Conservation (phyloP, 2,113 vertebrate genomes). For the Psilopogon haemacephalus region DNA sequence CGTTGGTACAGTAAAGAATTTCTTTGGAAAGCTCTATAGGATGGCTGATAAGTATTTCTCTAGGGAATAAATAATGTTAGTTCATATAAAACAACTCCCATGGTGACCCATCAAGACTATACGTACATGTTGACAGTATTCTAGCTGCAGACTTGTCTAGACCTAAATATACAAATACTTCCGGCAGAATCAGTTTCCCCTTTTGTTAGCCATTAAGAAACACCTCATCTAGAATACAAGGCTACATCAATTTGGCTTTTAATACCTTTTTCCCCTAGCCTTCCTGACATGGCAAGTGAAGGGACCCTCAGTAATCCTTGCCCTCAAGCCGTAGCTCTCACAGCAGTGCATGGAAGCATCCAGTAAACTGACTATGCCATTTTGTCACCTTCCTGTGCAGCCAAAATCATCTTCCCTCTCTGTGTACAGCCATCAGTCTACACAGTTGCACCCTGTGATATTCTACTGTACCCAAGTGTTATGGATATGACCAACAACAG, state of each 20-base stretch:
- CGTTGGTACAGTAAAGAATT: background rate
- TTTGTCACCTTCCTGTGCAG: background rate
- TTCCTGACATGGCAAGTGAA: background rate
- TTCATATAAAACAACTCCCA: background rate
- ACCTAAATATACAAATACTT: background rate
- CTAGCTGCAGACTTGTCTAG: background rate
- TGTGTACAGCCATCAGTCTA: background rate
- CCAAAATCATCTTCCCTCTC: background rate
- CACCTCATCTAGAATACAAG: background rate
- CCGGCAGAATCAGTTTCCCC: background rate
- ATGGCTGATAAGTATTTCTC: background rate
- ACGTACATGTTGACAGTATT: background rate
- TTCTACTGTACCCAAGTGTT: background rate
- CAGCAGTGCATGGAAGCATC: background rate
- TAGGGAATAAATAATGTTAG: background rate
- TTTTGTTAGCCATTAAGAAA: background rate
- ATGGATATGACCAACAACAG: rapidly evolving
- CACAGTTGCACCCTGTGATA: background rate
- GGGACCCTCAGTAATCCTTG: background rate
- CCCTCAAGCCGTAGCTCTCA: background rate
- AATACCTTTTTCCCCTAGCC: background rate
- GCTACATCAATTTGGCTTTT: background rate
- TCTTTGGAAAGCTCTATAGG: background rate
- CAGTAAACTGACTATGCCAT: background rate
- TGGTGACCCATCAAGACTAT: background rate